Conservation (phyloP, 1,140 invertebrate species). For the Diabrotica undecimpunctata region DNA sequence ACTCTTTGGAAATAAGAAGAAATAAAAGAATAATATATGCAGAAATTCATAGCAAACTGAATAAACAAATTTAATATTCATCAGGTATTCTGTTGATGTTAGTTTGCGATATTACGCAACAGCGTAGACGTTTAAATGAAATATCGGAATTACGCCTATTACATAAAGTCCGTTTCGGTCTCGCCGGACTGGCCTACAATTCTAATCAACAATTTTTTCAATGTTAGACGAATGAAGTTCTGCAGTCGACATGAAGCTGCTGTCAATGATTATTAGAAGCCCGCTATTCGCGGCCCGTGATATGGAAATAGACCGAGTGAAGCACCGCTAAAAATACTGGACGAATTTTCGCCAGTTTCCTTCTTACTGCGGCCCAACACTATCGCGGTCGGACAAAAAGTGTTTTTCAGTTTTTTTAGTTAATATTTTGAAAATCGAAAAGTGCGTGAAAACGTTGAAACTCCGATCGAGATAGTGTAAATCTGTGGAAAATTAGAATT, state of each 20-base stretch:
- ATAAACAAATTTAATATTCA: too few species aligned
- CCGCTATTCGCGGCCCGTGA: slow-evolving; percentile 17
- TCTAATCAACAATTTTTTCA: background rate
- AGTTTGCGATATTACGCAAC: too few species aligned
- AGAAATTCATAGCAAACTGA: too few species aligned
- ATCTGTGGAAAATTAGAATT: slow-evolving; percentile 2
- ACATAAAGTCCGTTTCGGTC: too few species aligned
- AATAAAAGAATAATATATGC: too few species aligned
- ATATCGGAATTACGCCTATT: too few species aligned
- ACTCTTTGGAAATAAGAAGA: too few species aligned
- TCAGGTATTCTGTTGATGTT: too few species aligned
- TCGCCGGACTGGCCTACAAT: background rate
- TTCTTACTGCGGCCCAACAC: slow-evolving; percentile 26
- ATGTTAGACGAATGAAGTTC: background rate
- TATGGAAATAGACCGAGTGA: slow-evolving; percentile 31
- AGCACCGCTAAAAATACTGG: slow-evolving; percentile 35
- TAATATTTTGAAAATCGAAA: slow-evolving; percentile 1
- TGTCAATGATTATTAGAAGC: slow-evolving; percentile 13
- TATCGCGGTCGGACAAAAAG: slow-evolving; percentile 20
- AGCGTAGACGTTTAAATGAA: too few species aligned
- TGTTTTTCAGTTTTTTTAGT: background rate
- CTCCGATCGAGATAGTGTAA: slow-evolving; percentile 24
- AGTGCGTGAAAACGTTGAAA: slow-evolving; percentile 10
- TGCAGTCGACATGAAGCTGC: slow-evolving; percentile 8
- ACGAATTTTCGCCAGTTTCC: slow-evolving; percentile 34